These are phyloP conservation scores for Hypercompe scribonia DNA, from an alignment of 2,888 invertebrate genomes.

Conservation along the genomic window DNA sequence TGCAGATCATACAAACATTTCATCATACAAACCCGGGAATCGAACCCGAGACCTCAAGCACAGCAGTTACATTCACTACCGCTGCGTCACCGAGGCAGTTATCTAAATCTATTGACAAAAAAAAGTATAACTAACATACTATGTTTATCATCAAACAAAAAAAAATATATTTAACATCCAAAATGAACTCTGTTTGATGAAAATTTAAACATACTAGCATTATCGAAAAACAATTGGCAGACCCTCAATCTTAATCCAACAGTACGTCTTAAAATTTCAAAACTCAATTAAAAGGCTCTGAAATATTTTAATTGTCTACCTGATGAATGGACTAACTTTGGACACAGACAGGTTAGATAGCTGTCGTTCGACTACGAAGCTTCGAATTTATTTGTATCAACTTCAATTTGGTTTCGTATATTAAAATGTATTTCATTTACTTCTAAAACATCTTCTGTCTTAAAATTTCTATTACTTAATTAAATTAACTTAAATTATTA, in stretches of 20 bases:
- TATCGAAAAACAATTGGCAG: slow-evolving; percentile 41
- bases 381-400: slow-evolving; percentile 41
- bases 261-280: slow-evolving; percentile 50
- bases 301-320: slow-evolving; percentile 63
- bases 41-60: no score
- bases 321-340: slow-evolving; percentile 61
- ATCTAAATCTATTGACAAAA: no score
- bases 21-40: no score
- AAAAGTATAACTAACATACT: no score
- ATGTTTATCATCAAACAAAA: slow-evolving; percentile 12
- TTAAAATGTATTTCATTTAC: slow-evolving; percentile 19
- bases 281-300: slow-evolving; percentile 66
- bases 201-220: slow-evolving; percentile 24
- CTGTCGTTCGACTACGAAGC: slow-evolving; percentile 24
- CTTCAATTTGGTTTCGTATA: slow-evolving; percentile 20
- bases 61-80: no score
- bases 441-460: slow-evolving; percentile 7
- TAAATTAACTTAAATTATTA: not conserved
- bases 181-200: slow-evolving; percentile 6
- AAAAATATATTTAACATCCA: slow-evolving; percentile 20
- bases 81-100: no score
- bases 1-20: no score
- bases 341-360: slow-evolving; percentile 39
- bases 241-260: slow-evolving; percentile 30
- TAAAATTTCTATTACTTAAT: slow-evolving; percentile 5